These are phyloP conservation scores for Tuta absoluta DNA, from an alignment of 2,888 invertebrate species.

Conservation along the genomic window DNA sequence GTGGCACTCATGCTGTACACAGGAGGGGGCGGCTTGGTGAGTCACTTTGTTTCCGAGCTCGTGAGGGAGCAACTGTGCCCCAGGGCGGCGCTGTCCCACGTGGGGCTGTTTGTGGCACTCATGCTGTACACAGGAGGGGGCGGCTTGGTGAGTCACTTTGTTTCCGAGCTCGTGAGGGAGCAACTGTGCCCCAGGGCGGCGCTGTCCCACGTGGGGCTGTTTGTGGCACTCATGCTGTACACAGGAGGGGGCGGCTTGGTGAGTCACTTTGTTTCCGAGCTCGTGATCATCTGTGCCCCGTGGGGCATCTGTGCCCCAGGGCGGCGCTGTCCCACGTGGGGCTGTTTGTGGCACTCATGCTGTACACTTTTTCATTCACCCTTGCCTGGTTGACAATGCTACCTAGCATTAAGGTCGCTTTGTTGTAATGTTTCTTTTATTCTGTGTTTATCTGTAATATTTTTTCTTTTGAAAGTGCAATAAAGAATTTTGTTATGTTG, in stretches of 20 bases:
- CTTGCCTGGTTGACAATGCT: no score
- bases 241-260: conserved; percentile 91
- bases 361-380: no score
- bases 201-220: conserved; percentile 87
- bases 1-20: conserved; percentile 89
- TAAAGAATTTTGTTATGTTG: no score
- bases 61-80: conserved; percentile 80
- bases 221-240: conserved; percentile 88
- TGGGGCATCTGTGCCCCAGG: conserved; percentile 83
- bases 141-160: conserved; percentile 84
- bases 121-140: conserved; percentile 90
- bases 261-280: conserved; percentile 51
- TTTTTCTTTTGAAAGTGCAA: no score
- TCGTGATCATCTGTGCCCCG: conserved; percentile 35
- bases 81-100: conserved; percentile 86
- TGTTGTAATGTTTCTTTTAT: no score
- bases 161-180: conserved; percentile 50
- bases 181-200: conserved; percentile 84
- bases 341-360: conserved; percentile 87
- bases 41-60: conserved; percentile 40
- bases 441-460: no score
- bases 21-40: conserved; percentile 89
- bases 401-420: no score
- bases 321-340: conserved; percentile 87
- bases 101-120: conserved; percentile 87